Conservation (phyloP, 2,888 invertebrate species). For the Meloe dianella region DNA sequence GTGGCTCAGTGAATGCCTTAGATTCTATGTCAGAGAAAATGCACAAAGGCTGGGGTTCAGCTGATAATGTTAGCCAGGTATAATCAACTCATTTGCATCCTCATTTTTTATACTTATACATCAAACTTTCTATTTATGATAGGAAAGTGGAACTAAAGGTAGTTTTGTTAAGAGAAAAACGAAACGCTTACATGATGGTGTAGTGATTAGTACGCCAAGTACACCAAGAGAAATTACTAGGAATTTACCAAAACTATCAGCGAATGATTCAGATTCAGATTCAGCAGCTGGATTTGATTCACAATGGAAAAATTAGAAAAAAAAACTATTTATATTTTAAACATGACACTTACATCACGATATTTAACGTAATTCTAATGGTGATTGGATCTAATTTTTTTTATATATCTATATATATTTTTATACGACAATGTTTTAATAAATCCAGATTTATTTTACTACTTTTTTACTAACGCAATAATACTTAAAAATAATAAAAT, state of each 20-base stretch:
- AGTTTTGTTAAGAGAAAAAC: slow-evolving; percentile 68
- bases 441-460: background rate
- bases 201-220: slow-evolving; percentile 69
- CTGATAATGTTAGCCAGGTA: slow-evolving; percentile 82
- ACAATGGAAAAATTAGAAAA: slow-evolving; percentile 66
- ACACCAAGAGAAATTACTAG: slow-evolving; percentile 69
- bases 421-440: background rate
- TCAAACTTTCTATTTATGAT: slow-evolving; percentile 17
- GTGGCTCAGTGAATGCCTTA: slow-evolving; percentile 54
- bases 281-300: slow-evolving; percentile 86
- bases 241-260: slow-evolving; percentile 35
- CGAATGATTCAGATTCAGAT: slow-evolving; percentile 82
- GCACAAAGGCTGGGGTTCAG: slow-evolving; percentile 89
- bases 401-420: slow-evolving; percentile 10
- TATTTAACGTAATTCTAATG: background rate
- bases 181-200: slow-evolving; percentile 63
- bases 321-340: background rate
- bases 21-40: slow-evolving; percentile 68
- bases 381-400: slow-evolving; percentile 17
- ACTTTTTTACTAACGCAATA: background rate
- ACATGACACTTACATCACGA: slow-evolving; percentile 16
- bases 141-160: slow-evolving; percentile 69
- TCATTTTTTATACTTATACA: background rate
- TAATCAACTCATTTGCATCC: slow-evolving; percentile 22
- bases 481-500: background rate